These are phyloP conservation scores for Epizoanthus rinbou DNA, from an alignment of 92 coral and sea anemone species.

Conservation along the genomic window DNA sequence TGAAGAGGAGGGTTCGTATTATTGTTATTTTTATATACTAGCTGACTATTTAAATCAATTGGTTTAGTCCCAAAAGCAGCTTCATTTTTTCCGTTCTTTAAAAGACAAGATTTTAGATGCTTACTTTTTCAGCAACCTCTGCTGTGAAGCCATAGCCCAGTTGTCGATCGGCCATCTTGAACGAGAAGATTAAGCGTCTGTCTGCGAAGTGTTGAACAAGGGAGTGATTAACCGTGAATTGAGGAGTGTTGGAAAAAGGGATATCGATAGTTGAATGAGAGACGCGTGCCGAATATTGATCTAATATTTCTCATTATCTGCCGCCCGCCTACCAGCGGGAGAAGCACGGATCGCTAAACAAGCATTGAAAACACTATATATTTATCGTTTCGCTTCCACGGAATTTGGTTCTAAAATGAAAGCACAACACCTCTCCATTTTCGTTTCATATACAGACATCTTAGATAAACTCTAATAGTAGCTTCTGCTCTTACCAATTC, in stretches of 20 bases:
- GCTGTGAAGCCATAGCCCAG: slow-evolving; percentile 25
- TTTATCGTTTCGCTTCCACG: neutral
- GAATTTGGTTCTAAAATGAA: too few species aligned
- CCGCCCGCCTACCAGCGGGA: slow-evolving; percentile 7
- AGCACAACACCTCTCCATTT: too few species aligned
- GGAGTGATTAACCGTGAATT: neutral
- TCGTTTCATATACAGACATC: too few species aligned
- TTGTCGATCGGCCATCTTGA: slow-evolving; percentile 37
- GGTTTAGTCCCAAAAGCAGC: too few species aligned
- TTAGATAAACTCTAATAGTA: too few species aligned
- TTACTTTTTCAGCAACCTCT: slow-evolving; percentile 17
- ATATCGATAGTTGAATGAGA: neutral
- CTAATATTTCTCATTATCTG: neutral
- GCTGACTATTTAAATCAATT: too few species aligned
- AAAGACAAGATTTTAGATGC: too few species aligned
- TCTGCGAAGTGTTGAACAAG: neutral
- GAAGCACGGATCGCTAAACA: slow-evolving; percentile 11
- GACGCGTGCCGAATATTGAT: neutral
- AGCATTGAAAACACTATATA: neutral
- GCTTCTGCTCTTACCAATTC: too few species aligned
- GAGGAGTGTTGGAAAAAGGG: neutral
- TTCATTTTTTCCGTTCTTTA: too few species aligned
- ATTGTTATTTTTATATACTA: too few species aligned
- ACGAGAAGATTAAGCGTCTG: slow-evolving; percentile 4
- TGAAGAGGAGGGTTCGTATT: too few species aligned